Percentiles rank a stretch among this genome's conserved stretches.
phyloP scores from a whole-genome alignment of 2,888 invertebrate species.

The Troglohyphantes excavatus region DNA sequence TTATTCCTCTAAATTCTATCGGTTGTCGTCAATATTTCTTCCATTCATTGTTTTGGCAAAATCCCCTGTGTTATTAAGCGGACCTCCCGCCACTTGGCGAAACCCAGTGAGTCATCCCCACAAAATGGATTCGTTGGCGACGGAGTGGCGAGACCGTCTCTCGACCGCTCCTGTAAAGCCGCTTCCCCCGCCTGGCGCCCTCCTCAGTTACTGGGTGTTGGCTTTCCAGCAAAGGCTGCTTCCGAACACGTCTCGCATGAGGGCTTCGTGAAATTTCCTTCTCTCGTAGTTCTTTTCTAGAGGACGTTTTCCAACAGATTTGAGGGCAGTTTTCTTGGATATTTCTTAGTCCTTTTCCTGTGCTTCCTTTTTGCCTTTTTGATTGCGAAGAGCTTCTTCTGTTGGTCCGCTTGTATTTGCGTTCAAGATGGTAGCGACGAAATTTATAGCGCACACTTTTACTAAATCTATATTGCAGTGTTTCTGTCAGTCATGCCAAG shows the following conservation, averaged over 20 bases:
- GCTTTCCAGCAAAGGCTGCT: constrained; percentile 68
- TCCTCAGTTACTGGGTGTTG: constrained; percentile 76
- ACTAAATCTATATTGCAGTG: constrained; percentile 74
- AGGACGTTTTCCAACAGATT: neutral
- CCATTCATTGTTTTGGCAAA: constrained; percentile 16
- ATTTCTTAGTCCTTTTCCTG: neutral
- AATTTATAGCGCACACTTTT: constrained; percentile 65
- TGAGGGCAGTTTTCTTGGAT: constrained; percentile 8
- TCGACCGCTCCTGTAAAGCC: constrained; percentile 37
- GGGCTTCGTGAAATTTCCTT: constrained; percentile 21
- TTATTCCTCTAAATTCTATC: too few relatives aligned
- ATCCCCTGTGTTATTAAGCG: neutral
- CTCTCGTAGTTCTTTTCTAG: neutral
- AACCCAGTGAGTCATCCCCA: constrained; percentile 50
- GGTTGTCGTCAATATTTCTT: constrained; percentile 8
- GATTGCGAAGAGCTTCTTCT: constrained; percentile 33
- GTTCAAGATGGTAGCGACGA: constrained; percentile 66
- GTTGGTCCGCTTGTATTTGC: neutral
- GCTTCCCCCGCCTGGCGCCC: constrained; percentile 13
- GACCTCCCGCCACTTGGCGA: neutral
- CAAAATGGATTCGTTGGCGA: constrained; percentile 66
- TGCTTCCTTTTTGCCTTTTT: constrained; percentile 60
- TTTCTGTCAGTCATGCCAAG: constrained; percentile 75
- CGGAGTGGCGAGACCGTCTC: constrained; percentile 66
- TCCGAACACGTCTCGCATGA: constrained; percentile 23